Base-by-base conservation (phyloP, 1,140 invertebrate genomes). In the Drosophila obscura region DNA sequence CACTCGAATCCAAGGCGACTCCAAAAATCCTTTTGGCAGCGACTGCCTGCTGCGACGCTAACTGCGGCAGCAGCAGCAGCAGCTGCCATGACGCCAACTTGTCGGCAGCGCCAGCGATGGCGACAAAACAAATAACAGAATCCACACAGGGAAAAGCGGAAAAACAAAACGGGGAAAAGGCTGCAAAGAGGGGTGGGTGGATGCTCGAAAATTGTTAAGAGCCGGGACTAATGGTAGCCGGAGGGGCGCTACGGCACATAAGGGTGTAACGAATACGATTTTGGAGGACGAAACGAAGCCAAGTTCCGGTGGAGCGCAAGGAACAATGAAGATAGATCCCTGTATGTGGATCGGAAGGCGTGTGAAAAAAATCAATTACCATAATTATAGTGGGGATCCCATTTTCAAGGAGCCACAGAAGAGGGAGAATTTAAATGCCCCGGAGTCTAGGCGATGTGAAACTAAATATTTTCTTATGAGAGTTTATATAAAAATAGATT, bases 41-140 rank as follows among this genome's bases (percentile, higher is more conserved):
- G 28, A 48, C 69, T 59, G 64, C 46, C 73, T 48, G 59, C 63
- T 44, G 46, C 58, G 57, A 49, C 64, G 71, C 24, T 35, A 44
- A 44, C 67, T 31, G 61, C 48, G 11, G 66, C 60, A 19, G 16
- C 16, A 13, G 52, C 57, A 56, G 57, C 63, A 44, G 64, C 73
- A 22, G 35, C 41, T 55, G 45, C 46, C 24, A 52, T 61, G 59
- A 59, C 71, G 80, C 46, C 69, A 56, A 51, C 55, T 75, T 59
- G 72, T 35, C 48, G 59, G 28, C 62, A 15, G 16, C 71, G 50
- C 16, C 67, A 45, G 57, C 76, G 72, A 57, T 63, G 81, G 82
- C 78, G 83, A 88, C 83, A 83, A 88, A 88, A 88, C 84, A 88
- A 88, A 88, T 83, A 88, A 83, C 79, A 73, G 68, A 78, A 73